Percentiles rank a stretch among this genome's conserved stretches.
Evolutionary conservation across 1,140 invertebrate species (phyloP).

Genomic region (Bombus pyrosoma): DNA sequence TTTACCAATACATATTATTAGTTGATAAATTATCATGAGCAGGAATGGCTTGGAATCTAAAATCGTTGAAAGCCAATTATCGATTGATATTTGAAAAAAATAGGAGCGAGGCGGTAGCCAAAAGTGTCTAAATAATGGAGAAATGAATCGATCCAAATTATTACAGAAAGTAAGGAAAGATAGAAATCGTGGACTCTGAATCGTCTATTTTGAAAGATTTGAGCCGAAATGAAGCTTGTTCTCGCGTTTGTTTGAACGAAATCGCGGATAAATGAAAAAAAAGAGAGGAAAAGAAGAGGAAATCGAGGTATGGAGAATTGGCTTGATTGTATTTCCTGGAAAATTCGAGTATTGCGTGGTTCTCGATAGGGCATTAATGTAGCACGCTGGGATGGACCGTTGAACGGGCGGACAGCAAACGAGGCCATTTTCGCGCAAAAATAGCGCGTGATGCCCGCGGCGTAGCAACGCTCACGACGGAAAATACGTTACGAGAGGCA

Average conservation of each 20-base stretch:
- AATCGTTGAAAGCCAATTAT: no score
- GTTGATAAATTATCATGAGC: no score
- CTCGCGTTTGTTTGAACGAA: not conserved
- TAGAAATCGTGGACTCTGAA: not conserved
- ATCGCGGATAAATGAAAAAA: not conserved
- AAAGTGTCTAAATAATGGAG: no score
- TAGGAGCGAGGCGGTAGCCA: no score
- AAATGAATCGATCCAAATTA: not conserved
- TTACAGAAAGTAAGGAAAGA: not conserved
- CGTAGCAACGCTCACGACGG: slow-evolving; percentile 50
- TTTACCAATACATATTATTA: not conserved
- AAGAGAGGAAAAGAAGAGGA: no score
- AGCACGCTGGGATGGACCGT: slow-evolving; percentile 17
- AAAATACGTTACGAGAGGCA: slow-evolving; percentile 56
- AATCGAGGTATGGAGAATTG: slow-evolving; percentile 28
- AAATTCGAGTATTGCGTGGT: slow-evolving; percentile 59
- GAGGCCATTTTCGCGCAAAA: slow-evolving; percentile 66
- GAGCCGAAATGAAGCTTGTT: not conserved
- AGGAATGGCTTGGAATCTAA: no score
- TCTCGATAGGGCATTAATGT: slow-evolving; percentile 52
- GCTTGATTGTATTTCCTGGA: slow-evolving; percentile 51
- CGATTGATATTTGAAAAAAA: no score
- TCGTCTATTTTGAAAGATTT: not conserved
- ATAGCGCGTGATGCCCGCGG: slow-evolving; percentile 55
- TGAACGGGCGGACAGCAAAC: slow-evolving; percentile 47